phyloP scores from a whole-genome alignment of 1,140 invertebrate species.

The Papilio glaucus region DNA sequence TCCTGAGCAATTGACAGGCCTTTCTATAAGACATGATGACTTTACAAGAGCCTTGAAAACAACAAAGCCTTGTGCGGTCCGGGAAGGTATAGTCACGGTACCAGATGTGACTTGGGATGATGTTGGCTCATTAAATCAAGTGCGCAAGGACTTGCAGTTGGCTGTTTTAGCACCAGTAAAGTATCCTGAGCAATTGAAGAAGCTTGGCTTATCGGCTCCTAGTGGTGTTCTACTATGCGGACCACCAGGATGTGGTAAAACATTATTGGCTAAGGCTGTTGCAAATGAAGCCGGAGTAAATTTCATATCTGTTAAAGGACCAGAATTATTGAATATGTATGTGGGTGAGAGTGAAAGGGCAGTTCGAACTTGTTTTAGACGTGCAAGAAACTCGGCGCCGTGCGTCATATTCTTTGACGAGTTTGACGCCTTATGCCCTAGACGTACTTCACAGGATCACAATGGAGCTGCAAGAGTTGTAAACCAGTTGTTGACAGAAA shows the following conservation, averaged over 20 bases:
- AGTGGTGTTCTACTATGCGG: conserved; percentile 96
- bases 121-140: conserved; percentile 95
- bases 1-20: conserved; percentile 84
- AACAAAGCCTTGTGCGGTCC: conserved; percentile 96
- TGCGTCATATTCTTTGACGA: conserved; percentile 99
- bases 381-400: conserved; percentile 96
- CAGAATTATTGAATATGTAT: conserved; percentile 98
- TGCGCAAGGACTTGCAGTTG: conserved; percentile 94
- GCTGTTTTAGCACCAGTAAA: conserved; percentile 96
- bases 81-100: conserved; percentile 98
- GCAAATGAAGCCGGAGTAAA: conserved; percentile 98
- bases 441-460: conserved; percentile 90
- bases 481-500: conserved; percentile 98
- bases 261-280: conserved; percentile 95
- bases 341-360: conserved; percentile 99
- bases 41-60: conserved; percentile 91
- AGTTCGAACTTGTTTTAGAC: conserved; percentile 96
- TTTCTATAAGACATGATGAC: conserved; percentile 89
- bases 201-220: conserved; percentile 90
- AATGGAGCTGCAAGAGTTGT: conserved; percentile 93
- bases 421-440: conserved; percentile 97
- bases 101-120: conserved; percentile 99
- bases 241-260: conserved; percentile 97
- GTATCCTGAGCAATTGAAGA: conserved; percentile 90
- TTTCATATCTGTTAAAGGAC: conserved; percentile 98